Evolutionary conservation across 2,888 invertebrate species (phyloP).

Genomic region (Zelleria hepariella): DNA sequence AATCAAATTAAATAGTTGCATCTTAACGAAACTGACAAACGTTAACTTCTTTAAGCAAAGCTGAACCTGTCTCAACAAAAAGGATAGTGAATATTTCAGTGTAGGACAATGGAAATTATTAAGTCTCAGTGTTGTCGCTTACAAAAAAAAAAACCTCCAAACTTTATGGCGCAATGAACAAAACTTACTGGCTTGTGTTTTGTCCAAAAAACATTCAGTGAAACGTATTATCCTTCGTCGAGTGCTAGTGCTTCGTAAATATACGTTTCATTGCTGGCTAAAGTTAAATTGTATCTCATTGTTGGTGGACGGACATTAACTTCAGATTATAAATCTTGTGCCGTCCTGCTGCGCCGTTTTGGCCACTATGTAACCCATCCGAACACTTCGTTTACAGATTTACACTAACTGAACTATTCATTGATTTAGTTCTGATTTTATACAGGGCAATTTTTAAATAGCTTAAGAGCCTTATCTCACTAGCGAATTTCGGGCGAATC

Average conservation of each 20-base stretch:
- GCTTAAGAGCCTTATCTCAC: no score
- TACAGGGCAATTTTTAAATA: no score
- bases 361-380: slow-evolving; percentile 11
- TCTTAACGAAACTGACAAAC: background rate
- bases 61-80: background rate
- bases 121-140: slow-evolving; percentile 29
- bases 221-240: slow-evolving; percentile 33
- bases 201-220: slow-evolving; percentile 49
- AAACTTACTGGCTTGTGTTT: slow-evolving; percentile 38
- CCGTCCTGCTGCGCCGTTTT: slow-evolving; percentile 22
- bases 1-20: background rate
- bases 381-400: slow-evolving; percentile 33
- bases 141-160: slow-evolving; percentile 32
- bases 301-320: slow-evolving; percentile 48
- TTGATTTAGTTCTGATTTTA: no score
- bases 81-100: slow-evolving; percentile 21
- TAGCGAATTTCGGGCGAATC: no score
- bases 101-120: slow-evolving; percentile 52
- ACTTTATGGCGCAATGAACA: slow-evolving; percentile 29
- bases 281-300: slow-evolving; percentile 63
- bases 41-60: background rate
- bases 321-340: slow-evolving; percentile 57
- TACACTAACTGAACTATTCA: slow-evolving; percentile 19
- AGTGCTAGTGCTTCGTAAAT: slow-evolving; percentile 48
- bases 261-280: slow-evolving; percentile 36